These are phyloP conservation scores for Spilogale gracilis DNA, from an alignment of 2,113 vertebrate species.

Conservation along the genomic window DNA sequence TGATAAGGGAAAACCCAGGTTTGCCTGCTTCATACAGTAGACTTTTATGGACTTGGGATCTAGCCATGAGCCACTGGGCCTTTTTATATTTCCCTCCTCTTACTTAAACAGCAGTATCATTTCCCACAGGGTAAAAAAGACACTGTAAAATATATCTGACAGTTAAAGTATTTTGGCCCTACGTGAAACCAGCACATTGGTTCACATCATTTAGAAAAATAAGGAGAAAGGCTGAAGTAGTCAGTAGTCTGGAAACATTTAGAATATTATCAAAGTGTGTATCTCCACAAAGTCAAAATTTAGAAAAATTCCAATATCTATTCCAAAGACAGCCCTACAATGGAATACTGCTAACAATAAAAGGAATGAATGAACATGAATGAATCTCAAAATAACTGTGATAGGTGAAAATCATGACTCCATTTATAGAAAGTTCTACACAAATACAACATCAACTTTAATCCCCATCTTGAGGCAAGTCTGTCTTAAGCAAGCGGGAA, in stretches of 20 bases:
- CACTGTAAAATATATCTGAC: not conserved
- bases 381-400: not conserved
- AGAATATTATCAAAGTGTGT: not conserved
- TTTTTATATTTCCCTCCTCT: not conserved
- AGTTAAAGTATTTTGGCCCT: not conserved
- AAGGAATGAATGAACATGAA: not conserved
- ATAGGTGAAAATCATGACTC: not conserved
- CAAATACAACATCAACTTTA: not conserved
- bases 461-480: conserved; percentile 32
- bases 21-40: not conserved
- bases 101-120: not conserved
- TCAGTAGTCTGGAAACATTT: not conserved
- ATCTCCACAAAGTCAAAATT: not conserved
- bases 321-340: not conserved
- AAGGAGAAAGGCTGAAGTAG: not conserved
- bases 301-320: not conserved
- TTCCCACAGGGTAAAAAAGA: not conserved
- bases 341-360: not conserved
- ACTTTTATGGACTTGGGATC: not conserved
- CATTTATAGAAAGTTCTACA: not conserved
- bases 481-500: not conserved
- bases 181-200: not conserved
- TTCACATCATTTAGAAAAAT: conserved; percentile 35
- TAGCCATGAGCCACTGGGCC: not conserved
- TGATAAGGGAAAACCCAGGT: not conserved